Evolutionary conservation across 2,113 vertebrate genomes (phyloP).

Genomic region (Spea bombifrons): DNA sequence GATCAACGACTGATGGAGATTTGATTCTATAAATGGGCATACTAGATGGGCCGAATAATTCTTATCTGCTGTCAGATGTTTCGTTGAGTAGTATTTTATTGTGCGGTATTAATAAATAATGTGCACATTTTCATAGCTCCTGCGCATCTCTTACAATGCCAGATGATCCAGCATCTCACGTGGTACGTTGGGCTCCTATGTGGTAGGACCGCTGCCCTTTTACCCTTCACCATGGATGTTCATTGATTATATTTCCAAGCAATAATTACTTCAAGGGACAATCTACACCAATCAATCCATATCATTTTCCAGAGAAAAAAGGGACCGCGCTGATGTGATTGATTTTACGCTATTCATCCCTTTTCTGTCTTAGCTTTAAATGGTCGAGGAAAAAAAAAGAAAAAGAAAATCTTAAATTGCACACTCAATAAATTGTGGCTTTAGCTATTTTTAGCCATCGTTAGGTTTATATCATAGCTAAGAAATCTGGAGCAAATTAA

Average conservation of each 20-base stretch:
- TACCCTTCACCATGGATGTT: conserved; percentile 49
- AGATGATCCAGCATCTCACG: background rate
- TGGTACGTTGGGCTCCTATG: background rate
- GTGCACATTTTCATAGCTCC: no score
- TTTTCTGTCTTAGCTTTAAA: conserved; percentile 65
- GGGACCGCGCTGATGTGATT: conserved; percentile 57
- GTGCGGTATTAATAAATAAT: no score
- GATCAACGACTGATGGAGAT: no score
- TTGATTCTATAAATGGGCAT: no score
- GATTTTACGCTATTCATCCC: conserved; percentile 70
- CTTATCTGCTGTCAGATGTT: no score
- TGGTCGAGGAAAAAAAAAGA: conserved; percentile 68
- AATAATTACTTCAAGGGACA: conserved; percentile 39
- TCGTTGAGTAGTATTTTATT: no score
- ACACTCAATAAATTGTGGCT: conserved; percentile 79
- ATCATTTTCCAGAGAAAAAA: conserved; percentile 60
- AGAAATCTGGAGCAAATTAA: conserved; percentile 77
- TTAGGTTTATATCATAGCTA: conserved; percentile 75
- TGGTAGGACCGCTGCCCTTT: conserved; percentile 46
- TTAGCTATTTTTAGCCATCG: conserved; percentile 80
- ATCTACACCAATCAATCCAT: conserved; percentile 56
- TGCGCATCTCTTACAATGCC: no score
- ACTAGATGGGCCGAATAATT: no score
- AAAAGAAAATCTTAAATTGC: conserved; percentile 75
- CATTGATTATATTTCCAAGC: conserved; percentile 57